Base-by-base conservation (phyloP, 2,797 vertebrate species). In the Sarcoramphus papa region DNA sequence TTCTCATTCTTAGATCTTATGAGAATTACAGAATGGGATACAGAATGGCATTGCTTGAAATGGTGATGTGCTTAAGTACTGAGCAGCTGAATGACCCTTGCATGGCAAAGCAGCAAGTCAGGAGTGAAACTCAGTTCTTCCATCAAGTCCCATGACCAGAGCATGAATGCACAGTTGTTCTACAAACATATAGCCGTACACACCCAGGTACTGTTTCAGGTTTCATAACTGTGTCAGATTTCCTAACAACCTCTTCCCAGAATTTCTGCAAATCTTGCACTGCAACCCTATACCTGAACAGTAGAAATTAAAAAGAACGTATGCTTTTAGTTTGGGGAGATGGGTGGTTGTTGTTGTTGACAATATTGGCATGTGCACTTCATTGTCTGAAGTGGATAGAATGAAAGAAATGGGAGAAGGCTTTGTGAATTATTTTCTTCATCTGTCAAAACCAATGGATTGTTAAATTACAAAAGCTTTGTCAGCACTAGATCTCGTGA, bases 101-200 rank as follows among this genome's bases (percentile, higher is more conserved):
- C 37, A 43, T 0, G 13, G 24, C 53, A 84, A 92, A 77, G 48
- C 51, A 86, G 30, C 45, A 74, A 76, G 17, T 22, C 40, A 64
- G 54, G n/a, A 82, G 41, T 37, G 50, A 81, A 87, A 43, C 14
- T 70, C 24, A 3, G 22, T 78, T 74, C 30, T 84, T 64, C 53
- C 35, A 54, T 0, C 23, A 57, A 79, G 31, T 69, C 47, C 74
- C 33, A 31, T 0, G 6, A 64, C n/a, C 16, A 74, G 14, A 50
- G 48, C 33, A 68, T 13, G 56, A 85, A 92, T 4, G 25, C n/a
- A 60, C 6, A 50, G 41, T 7, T 84, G 33, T 35, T 63, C 24
- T 57, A 51, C 33, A 76, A 82, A 64, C 31, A 43, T 0, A 1
- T 17, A 69, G 54, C 9, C 0, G 0, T 23, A 73, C 33, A 56